These are phyloP conservation scores for Pogonophryne albipinna DNA, from an alignment of 2,797 vertebrate species.

Conservation along the genomic window DNA sequence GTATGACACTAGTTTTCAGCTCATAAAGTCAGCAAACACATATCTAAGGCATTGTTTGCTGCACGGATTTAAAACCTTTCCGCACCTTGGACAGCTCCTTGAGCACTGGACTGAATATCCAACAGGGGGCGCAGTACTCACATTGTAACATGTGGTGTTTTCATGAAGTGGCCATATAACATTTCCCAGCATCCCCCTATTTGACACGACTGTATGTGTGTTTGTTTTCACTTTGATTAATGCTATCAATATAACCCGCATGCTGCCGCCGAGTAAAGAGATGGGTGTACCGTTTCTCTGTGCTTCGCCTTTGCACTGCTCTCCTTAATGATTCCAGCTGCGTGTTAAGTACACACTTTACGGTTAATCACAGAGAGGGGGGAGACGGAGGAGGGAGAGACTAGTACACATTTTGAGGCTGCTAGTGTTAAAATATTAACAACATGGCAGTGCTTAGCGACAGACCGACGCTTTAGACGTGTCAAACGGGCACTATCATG, in stretches of 20 bases:
- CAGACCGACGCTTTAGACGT: slow-evolving; percentile 7
- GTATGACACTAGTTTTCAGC: slow-evolving; percentile 7
- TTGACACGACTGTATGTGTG: slow-evolving; percentile 1
- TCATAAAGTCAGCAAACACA: slow-evolving; percentile 10
- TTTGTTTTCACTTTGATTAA: slow-evolving; percentile 6
- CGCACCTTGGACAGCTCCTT: slow-evolving; percentile 77
- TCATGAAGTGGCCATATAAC: slow-evolving; percentile 26
- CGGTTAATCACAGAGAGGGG: slow-evolving; percentile 47
- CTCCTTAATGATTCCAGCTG: slow-evolving; percentile 46
- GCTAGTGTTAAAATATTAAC: slow-evolving; percentile 22
- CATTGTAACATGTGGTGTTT: slow-evolving; percentile 13
- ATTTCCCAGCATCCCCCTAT: slow-evolving; percentile 9
- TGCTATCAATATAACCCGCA: slow-evolving; percentile 2
- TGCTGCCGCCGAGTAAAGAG: neutral
- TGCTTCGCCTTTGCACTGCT: neutral
- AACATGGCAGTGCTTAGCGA: slow-evolving; percentile 23
- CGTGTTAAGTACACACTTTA: slow-evolving; percentile 67
- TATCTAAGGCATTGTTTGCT: neutral
- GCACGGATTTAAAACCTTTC: slow-evolving; percentile 37
- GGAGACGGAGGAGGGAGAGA: slow-evolving; percentile 16
- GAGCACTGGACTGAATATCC: slow-evolving; percentile 3
- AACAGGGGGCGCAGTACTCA: slow-evolving; percentile 69
- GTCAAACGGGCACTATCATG: slow-evolving; percentile 17
- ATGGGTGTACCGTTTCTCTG: neutral
- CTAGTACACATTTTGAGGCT: slow-evolving; percentile 33